A percentile compares a stretch with the other conserved stretches of the same genome.
These are phyloP conservation scores for Zootoca vivipara DNA, from an alignment of 2,113 vertebrate species.

Conservation along the genomic window DNA sequence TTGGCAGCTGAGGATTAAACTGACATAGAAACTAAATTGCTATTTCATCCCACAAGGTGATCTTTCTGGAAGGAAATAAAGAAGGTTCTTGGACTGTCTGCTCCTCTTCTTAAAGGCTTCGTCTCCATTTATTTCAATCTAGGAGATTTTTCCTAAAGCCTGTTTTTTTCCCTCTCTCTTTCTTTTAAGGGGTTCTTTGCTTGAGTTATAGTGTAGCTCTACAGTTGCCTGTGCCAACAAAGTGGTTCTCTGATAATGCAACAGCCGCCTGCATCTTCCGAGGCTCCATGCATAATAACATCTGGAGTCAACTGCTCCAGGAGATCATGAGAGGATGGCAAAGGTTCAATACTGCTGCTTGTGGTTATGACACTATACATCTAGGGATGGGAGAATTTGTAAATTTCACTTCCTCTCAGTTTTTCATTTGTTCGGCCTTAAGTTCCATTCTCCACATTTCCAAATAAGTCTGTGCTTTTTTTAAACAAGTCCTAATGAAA, in stretches of 20 bases:
- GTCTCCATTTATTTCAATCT: background rate
- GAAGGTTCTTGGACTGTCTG: background rate
- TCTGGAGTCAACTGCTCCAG: background rate
- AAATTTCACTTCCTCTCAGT: no score
- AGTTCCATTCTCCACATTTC: no score
- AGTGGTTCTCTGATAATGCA: background rate
- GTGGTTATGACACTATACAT: no score
- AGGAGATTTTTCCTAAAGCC: background rate
- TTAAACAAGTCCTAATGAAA: no score
- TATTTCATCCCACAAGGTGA: constrained; percentile 30
- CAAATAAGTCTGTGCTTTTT: no score
- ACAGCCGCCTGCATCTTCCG: background rate
- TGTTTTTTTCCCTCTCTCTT: background rate
- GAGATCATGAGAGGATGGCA: background rate
- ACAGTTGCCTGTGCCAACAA: background rate
- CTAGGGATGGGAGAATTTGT: no score
- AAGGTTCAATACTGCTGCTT: background rate
- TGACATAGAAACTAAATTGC: constrained; percentile 10
- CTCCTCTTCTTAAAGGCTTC: background rate
- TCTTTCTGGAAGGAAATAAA: constrained; percentile 21
- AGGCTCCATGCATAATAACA: background rate
- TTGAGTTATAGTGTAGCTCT: background rate
- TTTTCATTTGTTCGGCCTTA: no score
- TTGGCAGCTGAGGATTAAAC: constrained; percentile 27
- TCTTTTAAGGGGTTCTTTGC: background rate